Evolutionary conservation across 2,797 vertebrate species (phyloP).

Genomic region (Hippoglossus hippoglossus): DNA sequence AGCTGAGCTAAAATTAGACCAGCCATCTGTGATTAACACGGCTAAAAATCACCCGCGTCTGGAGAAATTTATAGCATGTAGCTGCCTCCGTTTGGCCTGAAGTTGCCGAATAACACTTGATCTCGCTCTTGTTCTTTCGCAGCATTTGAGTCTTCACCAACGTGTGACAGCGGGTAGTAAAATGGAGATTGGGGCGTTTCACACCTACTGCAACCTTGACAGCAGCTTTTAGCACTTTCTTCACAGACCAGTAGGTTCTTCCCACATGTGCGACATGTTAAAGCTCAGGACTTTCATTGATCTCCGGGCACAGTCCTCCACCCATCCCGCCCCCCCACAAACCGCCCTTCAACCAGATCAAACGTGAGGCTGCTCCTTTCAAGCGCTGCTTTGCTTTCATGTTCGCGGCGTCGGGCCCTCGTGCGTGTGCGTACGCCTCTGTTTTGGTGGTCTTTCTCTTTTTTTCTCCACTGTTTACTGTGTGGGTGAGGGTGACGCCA

Average conservation of each 20-base stretch:
- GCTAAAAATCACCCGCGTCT: conserved; percentile 60
- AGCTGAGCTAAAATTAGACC: conserved; percentile 81
- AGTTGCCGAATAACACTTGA: conserved; percentile 32
- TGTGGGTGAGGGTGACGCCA: conserved; percentile 52
- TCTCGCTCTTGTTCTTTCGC: conserved; percentile 16
- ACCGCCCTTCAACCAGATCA: conserved; percentile 72
- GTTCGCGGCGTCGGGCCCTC: conserved; percentile 34
- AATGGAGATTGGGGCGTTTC: conserved; percentile 66
- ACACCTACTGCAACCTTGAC: conserved; percentile 63
- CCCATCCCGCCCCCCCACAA: conserved; percentile 44
- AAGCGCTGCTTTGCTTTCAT: conserved; percentile 71
- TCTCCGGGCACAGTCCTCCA: conserved; percentile 56
- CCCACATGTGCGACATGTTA: conserved; percentile 66
- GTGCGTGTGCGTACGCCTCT: conserved; percentile 42
- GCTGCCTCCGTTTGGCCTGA: conserved; percentile 49
- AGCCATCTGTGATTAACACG: conserved; percentile 82
- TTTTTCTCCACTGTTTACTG: conserved; percentile 20
- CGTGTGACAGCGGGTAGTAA: conserved; percentile 59
- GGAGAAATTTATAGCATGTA: conserved; percentile 44
- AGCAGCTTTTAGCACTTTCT: conserved; percentile 68
- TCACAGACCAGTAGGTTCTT: conserved; percentile 54
- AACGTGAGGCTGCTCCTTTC: conserved; percentile 63
- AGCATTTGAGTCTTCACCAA: conserved; percentile 43
- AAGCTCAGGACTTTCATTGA: conserved; percentile 73
- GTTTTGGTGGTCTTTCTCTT: conserved; percentile 47